Conservation (phyloP, 1,140 invertebrate species). For the Himalopsyche phryganea region DNA sequence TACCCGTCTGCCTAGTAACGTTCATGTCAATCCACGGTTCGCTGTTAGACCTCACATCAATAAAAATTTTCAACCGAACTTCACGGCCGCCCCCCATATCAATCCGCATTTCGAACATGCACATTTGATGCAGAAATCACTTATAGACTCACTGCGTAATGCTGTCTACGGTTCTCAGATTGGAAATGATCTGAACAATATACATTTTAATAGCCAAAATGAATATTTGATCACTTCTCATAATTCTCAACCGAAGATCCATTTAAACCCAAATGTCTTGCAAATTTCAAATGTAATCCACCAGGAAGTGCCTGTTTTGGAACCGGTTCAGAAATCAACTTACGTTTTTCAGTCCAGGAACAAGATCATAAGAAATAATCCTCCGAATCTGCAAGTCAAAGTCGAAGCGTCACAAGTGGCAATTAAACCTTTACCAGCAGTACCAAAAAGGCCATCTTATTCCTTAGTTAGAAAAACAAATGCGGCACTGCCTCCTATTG, state of each 20-base stretch:
- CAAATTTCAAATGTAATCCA: not conserved
- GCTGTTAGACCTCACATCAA: conserved; percentile 13
- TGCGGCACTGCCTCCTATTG: too few relatives aligned
- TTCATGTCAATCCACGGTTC: conserved; percentile 29
- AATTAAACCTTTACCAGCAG: not conserved
- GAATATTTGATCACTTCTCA: too few relatives aligned
- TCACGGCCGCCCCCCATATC: conserved; percentile 7
- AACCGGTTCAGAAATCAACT: not conserved
- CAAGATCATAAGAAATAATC: conserved; percentile 12
- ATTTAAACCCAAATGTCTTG: conserved; percentile 27
- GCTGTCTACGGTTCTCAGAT: too few relatives aligned
- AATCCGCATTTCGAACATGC: conserved; percentile 24
- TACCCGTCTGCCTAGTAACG: not conserved
- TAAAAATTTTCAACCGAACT: conserved; percentile 7
- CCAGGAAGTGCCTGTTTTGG: not conserved
- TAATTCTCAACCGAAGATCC: conserved; percentile 15
- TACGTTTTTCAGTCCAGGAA: conserved; percentile 17
- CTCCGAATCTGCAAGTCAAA: not conserved
- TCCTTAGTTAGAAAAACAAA: conserved; percentile 18
- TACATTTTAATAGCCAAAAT: too few relatives aligned
- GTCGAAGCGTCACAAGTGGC: too few relatives aligned
- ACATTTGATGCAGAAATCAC: too few relatives aligned
- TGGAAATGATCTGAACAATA: too few relatives aligned
- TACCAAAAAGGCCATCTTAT: conserved; percentile 20
- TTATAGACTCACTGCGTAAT: too few relatives aligned